Evolutionary conservation across 35 echinoderm and acorn worm species (phyloP), one percentile per base, ranked within the genome.

Genomic region (Acanthaster planci): DNA sequence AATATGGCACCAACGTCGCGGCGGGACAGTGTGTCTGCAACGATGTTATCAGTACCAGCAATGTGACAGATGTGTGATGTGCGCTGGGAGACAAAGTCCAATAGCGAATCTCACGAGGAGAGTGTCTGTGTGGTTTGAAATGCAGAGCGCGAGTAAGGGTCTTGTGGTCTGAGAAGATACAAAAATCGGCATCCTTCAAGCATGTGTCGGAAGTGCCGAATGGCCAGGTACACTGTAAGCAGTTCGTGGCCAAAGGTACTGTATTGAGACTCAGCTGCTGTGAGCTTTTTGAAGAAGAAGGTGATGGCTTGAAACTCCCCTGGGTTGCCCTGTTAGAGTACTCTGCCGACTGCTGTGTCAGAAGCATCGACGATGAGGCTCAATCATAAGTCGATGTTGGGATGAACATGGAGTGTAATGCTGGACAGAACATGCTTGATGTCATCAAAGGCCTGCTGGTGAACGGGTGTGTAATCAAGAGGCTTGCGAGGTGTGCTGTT

Each of bases 221-320:
- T 12, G 1, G 52, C 55, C 19, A 90, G 78, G 47, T 90, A 90
- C 18, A 89, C 47, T 31, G 59, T 59, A 15, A 89, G 53, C 27
- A 89, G 22, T 52, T 89, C 87, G 7, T 37, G 80, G 23, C 80
- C 83, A 58, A 91, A 91, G 1, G 82, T 80, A 79, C 89, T 86
- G 39, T 91, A 86, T 36, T 19, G 51, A 1, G 77, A 27, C 54
- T 86, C 82, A 23, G 89, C 44, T 40, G 78, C 19, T 8, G 77
- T 47, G 21, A 90, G 52, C 12, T 53, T 36, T 55, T 79, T 75
- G 7, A 82, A 90, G 56, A 85, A 90, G 82, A 90, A 90, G 39
- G 88, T 58, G 44, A 90, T 81, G 1, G 88, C 81, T 30, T 90
- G 40, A 80, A 80, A 90, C 27, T n/a, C 23, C n/a, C n/a, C n/a